Percentiles rank a stretch among this genome's conserved stretches.
These are phyloP conservation scores for Meloidogyne exigua DNA, from an alignment of 1,140 invertebrate genomes.

Conservation along the genomic window DNA sequence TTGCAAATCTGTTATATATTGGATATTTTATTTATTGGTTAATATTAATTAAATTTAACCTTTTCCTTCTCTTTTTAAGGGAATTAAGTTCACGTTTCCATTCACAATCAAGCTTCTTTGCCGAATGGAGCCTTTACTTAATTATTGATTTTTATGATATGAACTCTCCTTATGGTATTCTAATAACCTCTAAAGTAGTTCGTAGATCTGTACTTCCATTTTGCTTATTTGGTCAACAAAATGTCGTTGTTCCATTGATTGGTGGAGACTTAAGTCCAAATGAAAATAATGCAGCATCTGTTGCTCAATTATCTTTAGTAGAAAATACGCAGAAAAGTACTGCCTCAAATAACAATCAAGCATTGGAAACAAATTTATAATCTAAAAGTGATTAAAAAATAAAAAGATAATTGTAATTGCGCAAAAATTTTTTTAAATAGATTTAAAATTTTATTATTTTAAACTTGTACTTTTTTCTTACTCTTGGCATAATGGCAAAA, in stretches of 20 bases:
- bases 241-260: background rate
- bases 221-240: background rate
- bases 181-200: slow-evolving; percentile 8
- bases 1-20: slow-evolving; percentile 14
- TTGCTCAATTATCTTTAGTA: background rate
- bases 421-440: too few species aligned
- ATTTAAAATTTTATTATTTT: too few species aligned
- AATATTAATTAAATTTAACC: background rate
- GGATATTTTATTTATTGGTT: slow-evolving; percentile 19
- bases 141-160: slow-evolving; percentile 29
- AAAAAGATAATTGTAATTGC: too few species aligned
- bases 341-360: background rate
- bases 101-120: background rate
- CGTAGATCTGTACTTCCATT: slow-evolving; percentile 13
- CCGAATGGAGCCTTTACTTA: slow-evolving; percentile 20
- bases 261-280: background rate
- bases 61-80: background rate
- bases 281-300: background rate
- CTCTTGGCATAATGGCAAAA: background rate
- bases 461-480: too few species aligned
- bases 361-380: background rate
- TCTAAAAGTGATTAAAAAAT: too few species aligned
- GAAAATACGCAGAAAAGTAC: background rate
- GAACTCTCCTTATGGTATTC: slow-evolving; percentile 21
- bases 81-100: background rate